Conservation (phyloP, 2,888 invertebrate species). For the Choreutis nemorana region DNA sequence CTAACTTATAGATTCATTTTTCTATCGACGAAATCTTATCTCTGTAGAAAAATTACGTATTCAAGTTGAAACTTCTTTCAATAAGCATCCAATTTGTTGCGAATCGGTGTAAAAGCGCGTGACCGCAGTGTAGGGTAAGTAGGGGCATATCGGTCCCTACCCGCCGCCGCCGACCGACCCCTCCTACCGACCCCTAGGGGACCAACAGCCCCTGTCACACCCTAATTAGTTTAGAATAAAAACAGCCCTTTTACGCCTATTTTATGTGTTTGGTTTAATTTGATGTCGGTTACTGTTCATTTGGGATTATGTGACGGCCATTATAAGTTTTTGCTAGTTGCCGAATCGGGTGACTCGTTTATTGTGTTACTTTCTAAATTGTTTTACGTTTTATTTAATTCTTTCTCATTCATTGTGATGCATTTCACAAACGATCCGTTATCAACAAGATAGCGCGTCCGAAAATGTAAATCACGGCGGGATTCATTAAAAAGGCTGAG, state of each 20-base stretch:
- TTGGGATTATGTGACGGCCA: constrained; percentile 1
- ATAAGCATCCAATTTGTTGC: constrained; percentile 18
- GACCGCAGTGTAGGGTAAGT: constrained; percentile 32
- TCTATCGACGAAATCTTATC: no score
- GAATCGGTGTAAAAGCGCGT: constrained; percentile 22
- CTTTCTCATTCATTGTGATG: no score
- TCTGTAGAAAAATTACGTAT: no score
- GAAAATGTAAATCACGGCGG: background rate
- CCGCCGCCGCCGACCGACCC: constrained; percentile 1
- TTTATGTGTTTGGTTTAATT: constrained; percentile 40
- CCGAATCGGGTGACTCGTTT: no score
- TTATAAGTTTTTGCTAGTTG: no score
- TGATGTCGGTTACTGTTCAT: constrained; percentile 16
- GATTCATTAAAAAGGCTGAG: background rate
- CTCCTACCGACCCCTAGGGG: constrained; percentile 19
- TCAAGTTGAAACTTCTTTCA: constrained; percentile 14
- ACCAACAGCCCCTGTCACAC: constrained; percentile 30
- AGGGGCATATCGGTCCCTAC: constrained; percentile 5
- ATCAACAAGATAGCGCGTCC: background rate
- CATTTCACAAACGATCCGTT: no score
- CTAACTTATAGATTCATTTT: no score
- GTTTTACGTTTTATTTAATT: no score
- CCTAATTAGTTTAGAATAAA: constrained; percentile 52
- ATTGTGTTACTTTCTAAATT: no score
- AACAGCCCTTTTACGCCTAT: constrained; percentile 39